Evolutionary conservation across 2,888 invertebrate species (phyloP).

Genomic region (Harpagoxenus sublaevis): DNA sequence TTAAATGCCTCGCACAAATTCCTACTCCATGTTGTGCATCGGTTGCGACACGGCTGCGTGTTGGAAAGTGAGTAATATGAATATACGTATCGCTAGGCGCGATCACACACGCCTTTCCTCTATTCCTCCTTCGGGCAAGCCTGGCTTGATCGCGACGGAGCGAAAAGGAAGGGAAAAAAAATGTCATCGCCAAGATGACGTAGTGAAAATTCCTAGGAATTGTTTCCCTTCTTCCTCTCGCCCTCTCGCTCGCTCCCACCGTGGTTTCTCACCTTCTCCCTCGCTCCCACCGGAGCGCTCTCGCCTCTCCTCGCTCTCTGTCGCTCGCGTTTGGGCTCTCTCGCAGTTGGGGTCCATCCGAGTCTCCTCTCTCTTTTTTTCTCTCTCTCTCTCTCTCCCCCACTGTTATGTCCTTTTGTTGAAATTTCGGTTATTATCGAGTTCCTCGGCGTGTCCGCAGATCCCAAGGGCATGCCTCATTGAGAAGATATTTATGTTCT

Average conservation of each 20-base stretch:
- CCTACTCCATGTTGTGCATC: conserved; percentile 84
- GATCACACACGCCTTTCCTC: conserved; percentile 62
- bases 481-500: not conserved
- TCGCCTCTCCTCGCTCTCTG: not conserved
- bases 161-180: conserved; percentile 2
- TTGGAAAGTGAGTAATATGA: conserved; percentile 81
- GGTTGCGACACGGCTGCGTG: conserved; percentile 82
- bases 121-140: too few species aligned
- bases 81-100: conserved; percentile 52
- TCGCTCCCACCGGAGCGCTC: not conserved
- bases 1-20: conserved; percentile 82
- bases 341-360: not conserved
- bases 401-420: conserved; percentile 50
- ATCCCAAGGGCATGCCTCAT: not conserved
- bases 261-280: not conserved
- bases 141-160: not conserved
- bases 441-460: conserved; percentile 20
- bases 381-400: conserved; percentile 4
- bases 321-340: conserved; percentile 5
- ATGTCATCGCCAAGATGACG: conserved; percentile 60
- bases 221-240: conserved; percentile 42
- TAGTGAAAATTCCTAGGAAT: conserved; percentile 57
- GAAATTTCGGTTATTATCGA: conserved; percentile 52
- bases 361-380: conserved; percentile 6
- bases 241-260: conserved; percentile 9